phyloP scores from a whole-genome alignment of 2,113 vertebrate genomes.

The Lepidothrix coronata region DNA sequence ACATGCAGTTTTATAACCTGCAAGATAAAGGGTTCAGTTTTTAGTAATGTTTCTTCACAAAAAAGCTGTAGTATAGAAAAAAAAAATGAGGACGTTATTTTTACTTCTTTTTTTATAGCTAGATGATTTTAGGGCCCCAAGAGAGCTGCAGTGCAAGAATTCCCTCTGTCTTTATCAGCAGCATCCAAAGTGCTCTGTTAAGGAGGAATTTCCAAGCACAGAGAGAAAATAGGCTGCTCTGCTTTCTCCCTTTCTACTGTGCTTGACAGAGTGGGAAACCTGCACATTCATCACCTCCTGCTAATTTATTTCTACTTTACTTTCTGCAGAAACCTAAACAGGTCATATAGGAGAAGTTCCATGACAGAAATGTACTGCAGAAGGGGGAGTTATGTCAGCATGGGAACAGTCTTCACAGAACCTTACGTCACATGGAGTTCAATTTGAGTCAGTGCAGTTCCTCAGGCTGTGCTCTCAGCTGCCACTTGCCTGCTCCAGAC shows the following conservation, averaged over 20 bases:
- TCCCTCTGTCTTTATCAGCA: not conserved
- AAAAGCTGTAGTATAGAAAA: not conserved
- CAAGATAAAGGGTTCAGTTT: not conserved
- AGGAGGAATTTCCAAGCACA: not conserved
- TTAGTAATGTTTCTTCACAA: not conserved
- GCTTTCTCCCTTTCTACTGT: not conserved
- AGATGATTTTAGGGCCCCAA: not conserved
- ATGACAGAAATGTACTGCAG: not conserved
- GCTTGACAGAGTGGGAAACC: not conserved
- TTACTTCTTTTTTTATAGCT: not conserved
- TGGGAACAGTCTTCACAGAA: not conserved
- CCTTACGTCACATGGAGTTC: not conserved
- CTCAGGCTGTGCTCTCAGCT: not conserved
- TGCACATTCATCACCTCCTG: not conserved
- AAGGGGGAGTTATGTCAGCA: not conserved
- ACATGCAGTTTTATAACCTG: conserved; percentile 89
- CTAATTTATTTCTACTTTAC: not conserved
- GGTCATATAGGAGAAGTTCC: not conserved
- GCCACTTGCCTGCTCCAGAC: not conserved
- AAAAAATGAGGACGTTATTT: not conserved
- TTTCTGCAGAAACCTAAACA: not conserved
- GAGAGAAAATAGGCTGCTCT: not conserved
- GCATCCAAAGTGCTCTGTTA: not conserved
- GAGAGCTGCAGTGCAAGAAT: not conserved
- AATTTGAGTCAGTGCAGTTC: not conserved